Percentiles rank a stretch among this genome's conserved stretches.
phyloP scores from a whole-genome alignment of 2,113 vertebrate species.

The Psilopogon haemacephalus region DNA sequence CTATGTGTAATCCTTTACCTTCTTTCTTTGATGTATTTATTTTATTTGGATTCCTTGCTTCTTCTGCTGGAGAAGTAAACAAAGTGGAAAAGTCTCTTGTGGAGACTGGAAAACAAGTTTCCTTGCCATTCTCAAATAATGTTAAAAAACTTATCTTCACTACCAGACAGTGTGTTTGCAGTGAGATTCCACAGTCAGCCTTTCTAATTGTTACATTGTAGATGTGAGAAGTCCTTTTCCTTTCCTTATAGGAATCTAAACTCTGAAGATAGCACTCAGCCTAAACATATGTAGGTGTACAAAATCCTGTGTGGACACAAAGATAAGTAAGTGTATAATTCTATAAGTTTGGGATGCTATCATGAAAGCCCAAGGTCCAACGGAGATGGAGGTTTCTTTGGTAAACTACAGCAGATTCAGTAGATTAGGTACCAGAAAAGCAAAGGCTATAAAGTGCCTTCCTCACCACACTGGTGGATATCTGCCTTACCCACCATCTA shows the following conservation, averaged over 20 bases:
- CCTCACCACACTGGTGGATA: background rate
- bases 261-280: background rate
- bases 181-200: background rate
- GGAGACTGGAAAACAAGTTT: background rate
- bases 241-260: background rate
- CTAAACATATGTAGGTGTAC: background rate
- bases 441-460: background rate
- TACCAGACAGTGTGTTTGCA: background rate
- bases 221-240: background rate
- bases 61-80: background rate
- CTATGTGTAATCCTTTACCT: background rate
- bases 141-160: background rate
- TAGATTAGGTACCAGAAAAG: background rate
- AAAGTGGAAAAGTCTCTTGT: background rate
- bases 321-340: background rate
- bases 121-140: background rate
- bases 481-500: background rate
- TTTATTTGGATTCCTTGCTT: background rate
- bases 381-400: background rate
- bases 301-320: background rate
- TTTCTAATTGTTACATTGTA: background rate
- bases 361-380: background rate
- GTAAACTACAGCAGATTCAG: background rate
- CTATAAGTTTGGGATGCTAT: background rate
- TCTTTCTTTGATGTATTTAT: background rate